phyloP scores from a whole-genome alignment of 1,140 invertebrate species.

The Centruroides sculpturatus region DNA sequence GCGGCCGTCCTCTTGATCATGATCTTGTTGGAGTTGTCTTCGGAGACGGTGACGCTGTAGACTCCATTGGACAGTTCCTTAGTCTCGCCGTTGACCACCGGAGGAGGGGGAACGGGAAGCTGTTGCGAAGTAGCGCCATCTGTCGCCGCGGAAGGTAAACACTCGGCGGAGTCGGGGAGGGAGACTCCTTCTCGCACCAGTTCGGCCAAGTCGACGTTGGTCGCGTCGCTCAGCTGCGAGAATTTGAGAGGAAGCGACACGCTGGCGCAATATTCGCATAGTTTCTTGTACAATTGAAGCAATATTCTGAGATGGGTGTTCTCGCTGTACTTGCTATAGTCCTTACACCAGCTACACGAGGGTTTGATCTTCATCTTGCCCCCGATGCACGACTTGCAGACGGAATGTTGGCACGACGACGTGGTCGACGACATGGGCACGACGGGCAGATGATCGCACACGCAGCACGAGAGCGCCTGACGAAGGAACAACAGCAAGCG shows the following conservation, averaged over 20 bases:
- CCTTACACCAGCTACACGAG: constrained; percentile 67
- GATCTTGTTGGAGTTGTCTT: background rate
- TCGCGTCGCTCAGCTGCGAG: constrained; percentile 32
- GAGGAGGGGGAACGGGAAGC: no score
- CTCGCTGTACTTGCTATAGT: constrained; percentile 64
- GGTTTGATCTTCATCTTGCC: constrained; percentile 70
- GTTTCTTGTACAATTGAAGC: constrained; percentile 71
- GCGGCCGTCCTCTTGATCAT: background rate
- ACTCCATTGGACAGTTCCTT: background rate
- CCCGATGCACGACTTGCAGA: constrained; percentile 62
- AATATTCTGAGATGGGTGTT: constrained; percentile 64
- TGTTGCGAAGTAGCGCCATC: background rate
- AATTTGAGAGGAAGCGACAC: constrained; percentile 47
- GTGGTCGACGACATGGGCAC: constrained; percentile 65
- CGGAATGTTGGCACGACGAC: constrained; percentile 73
- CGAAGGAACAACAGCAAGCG: constrained; percentile 64
- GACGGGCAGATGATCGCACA: constrained; percentile 65
- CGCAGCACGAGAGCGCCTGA: constrained; percentile 72
- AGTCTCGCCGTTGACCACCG: background rate
- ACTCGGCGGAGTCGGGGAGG: constrained; percentile 48
- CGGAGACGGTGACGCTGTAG: background rate
- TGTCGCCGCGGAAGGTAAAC: constrained; percentile 33
- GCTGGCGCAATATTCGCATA: constrained; percentile 63
- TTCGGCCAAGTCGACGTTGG: constrained; percentile 46
- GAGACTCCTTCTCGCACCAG: constrained; percentile 55